These are phyloP conservation scores for Hesperia comma DNA, from an alignment of 2,888 invertebrate species.

Conservation along the genomic window DNA sequence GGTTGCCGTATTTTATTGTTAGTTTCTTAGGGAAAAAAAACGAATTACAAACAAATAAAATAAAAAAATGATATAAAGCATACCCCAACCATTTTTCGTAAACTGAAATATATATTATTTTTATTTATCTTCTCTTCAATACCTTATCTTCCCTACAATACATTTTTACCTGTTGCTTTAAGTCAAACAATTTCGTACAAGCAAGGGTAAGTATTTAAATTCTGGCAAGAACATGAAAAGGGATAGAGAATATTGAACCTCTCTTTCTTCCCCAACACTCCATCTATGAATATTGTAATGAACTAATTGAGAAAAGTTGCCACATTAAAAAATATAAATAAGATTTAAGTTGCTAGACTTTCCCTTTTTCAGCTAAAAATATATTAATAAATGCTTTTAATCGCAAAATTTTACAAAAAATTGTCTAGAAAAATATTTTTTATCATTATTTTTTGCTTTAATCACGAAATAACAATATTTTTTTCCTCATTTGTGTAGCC, in stretches of 20 bases:
- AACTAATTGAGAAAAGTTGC: constrained; percentile 12
- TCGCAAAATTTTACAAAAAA: neutral
- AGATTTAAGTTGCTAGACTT: constrained; percentile 1
- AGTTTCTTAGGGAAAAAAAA: no score
- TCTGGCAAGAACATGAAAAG: constrained; percentile 16
- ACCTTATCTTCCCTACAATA: neutral
- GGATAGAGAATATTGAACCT: neutral
- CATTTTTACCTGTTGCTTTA: constrained; percentile 19
- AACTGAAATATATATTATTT: no score
- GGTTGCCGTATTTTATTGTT: no score
- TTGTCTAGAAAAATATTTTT: neutral
- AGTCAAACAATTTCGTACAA: neutral
- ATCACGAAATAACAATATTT: neutral
- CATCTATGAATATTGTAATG: constrained; percentile 11
- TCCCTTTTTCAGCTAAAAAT: neutral
- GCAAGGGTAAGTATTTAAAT: neutral
- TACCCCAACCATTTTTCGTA: no score
- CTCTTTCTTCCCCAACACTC: constrained; percentile 9
- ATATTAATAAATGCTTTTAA: neutral
- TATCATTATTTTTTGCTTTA: neutral
- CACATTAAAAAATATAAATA: neutral
- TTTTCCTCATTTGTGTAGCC: constrained; percentile 46
- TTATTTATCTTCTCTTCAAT: no score
- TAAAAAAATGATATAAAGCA: no score
- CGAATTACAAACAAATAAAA: no score